A percentile compares a stretch with the other conserved stretches of the same genome.
phyloP scores from a whole-genome alignment of 2,113 vertebrate genomes.

The Pycnonotus jocosus region DNA sequence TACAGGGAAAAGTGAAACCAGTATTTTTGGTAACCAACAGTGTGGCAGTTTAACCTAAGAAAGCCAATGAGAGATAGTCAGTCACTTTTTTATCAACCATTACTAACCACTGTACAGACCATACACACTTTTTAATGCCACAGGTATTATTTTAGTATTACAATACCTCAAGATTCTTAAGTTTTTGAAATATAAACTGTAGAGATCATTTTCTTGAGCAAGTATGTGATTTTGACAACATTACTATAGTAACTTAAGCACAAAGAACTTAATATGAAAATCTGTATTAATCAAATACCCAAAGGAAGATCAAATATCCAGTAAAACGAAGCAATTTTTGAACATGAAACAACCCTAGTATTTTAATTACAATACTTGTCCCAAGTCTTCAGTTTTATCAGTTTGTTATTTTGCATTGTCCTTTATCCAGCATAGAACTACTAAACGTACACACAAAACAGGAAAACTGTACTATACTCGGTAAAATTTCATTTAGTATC shows the following conservation, averaged over 20 bases:
- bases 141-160: not conserved
- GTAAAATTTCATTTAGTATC: not conserved
- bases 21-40: not conserved
- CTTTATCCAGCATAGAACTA: not conserved
- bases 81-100: not conserved
- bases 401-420: not conserved
- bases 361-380: not conserved
- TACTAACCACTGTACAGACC: not conserved
- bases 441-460: not conserved
- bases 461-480: not conserved
- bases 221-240: not conserved
- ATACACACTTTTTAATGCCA: not conserved
- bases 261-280: not conserved
- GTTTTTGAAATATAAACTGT: not conserved
- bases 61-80: not conserved
- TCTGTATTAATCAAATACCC: not conserved
- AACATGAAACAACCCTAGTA: not conserved
- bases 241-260: not conserved
- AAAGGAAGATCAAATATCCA: not conserved
- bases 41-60: not conserved
- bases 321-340: not conserved
- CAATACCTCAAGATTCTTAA: not conserved
- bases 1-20: not conserved
- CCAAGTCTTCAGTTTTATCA: not conserved
- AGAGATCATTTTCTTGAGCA: not conserved